Base-by-base conservation (phyloP, 2,888 invertebrate genomes). In the Gisinianus flammeolus region DNA sequence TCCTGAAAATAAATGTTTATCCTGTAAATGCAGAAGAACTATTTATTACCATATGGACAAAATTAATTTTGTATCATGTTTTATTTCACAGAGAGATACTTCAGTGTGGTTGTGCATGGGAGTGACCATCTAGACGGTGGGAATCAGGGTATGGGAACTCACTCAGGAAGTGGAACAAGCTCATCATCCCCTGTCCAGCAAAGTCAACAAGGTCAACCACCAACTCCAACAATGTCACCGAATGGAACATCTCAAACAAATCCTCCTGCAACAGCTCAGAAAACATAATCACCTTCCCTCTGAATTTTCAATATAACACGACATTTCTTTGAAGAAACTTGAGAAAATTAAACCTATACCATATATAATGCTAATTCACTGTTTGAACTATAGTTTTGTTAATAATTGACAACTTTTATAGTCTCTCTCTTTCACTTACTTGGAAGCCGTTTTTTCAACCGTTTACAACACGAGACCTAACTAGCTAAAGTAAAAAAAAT, bases 71-170 rank as follows among this genome's bases (percentile, higher is more conserved):
- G 19, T 6, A 26, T 66, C 2, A n/a, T n/a, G 2, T 31, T 66
- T 67, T 67, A 26, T 33, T 71, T 80, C 78, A 56, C 87, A 89
- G 89, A 89, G 86, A 88, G 90, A 85, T 90, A 90, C 86, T 90
- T 90, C 86, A 89, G 88, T 86, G 88, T 89, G 80, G 90, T 88
- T 79, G 87, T 90, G 82, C 90, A 90, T 86, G 87, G 88, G 86
- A 89, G 87, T 86, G 89, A 88, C 84, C 88, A 88, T 79, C 87
- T 89, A 85, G 89, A 90, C 83, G 82, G 76, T 70, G 80, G 77
- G 72, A 76, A 70, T 82, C 84, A 77, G 80, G 81, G 33, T 80
- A 82, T 82, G 79, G 79, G 81, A 66, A 78, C 79, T 24, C 82
- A 83, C 79, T 82, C 82, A 44, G 81, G 81, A 30, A 80, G 82